Percentiles rank a stretch among this genome's conserved stretches.
phyloP scores from a whole-genome alignment of 1,140 invertebrate genomes.

The Drosophila nannoptera region DNA sequence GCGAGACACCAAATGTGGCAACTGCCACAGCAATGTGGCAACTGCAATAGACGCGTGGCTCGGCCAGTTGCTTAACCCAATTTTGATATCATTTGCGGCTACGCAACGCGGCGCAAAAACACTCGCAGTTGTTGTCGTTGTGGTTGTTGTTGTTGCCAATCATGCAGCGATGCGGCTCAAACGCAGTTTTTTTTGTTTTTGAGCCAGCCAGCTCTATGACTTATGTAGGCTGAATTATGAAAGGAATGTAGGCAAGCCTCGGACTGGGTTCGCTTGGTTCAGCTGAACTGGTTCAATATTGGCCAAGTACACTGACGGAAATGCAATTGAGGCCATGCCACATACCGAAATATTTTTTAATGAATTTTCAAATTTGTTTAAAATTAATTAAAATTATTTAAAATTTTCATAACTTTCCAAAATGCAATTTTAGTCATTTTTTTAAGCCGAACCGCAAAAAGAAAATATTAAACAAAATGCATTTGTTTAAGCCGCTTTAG shows the following conservation, averaged over 20 bases:
- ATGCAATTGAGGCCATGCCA: not conserved
- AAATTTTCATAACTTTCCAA: not conserved
- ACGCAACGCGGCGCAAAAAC: constrained; percentile 49
- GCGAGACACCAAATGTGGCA: constrained; percentile 42
- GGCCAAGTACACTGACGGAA: not conserved
- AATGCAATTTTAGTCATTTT: too few relatives aligned
- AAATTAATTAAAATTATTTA: not conserved
- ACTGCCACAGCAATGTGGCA: constrained; percentile 29
- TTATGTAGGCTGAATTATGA: constrained; percentile 17
- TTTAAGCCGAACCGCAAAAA: constrained; percentile 3
- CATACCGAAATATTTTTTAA: not conserved
- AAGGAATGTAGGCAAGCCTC: constrained; percentile 26
- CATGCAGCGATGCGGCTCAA: constrained; percentile 24
- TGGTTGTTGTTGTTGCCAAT: constrained; percentile 15
- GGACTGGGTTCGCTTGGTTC: constrained; percentile 4
- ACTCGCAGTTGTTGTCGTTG: too few relatives aligned
- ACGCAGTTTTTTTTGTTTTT: constrained; percentile 61
- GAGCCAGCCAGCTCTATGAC: constrained; percentile 14
- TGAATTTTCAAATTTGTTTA: not conserved
- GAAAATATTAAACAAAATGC: constrained; percentile 7
- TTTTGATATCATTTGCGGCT: constrained; percentile 60
- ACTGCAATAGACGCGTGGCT: constrained; percentile 32
- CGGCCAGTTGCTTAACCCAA: constrained; percentile 67
- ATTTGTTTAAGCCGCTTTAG: constrained; percentile 19
- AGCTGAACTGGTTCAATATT: constrained; percentile 13